Base-by-base conservation (phyloP, 2,113 vertebrate genomes). In the crab-eating macaque (Macaca fascicularis) region DNA sequence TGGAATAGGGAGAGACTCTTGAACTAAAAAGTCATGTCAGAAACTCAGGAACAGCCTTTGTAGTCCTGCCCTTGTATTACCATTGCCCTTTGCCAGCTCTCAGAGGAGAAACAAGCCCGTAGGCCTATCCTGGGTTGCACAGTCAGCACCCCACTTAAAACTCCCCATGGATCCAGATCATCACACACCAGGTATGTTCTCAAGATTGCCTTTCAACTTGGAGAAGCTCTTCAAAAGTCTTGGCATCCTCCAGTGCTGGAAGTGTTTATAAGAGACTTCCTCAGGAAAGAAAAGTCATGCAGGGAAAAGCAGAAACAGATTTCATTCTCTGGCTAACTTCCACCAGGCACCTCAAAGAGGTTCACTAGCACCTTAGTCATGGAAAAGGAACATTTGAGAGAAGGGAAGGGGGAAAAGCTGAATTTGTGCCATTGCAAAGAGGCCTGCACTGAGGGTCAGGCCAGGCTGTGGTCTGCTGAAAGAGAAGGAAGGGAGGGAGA, bases 251-350 rank as follows among this genome's bases (percentile, higher is more conserved):
- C 4, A 0, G 95, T 80, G 95, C 83, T 78, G 78, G 43, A 93
- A 43, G 95, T 89, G 91, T 86, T 97, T 93, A 83, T 32, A 55
- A 97, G 90, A 97, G 93, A 79, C 92, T 96, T 97, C 78, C 91
- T 92, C 4, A 45, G 94, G 43, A 87, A 85, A 91, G 74, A 96
- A 96, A 98, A 89, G 79, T 82, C 96, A 94, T 52, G 17, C 61
- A 12, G 79, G 95, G 86, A 97, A 97, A 97, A 97, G 84, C 57
- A 95, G 92, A 74, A 97, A 22, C 61, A 76, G 52, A 57, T 95
- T 67, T 64, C 38, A 72, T 57, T 78, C 93, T 61, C 59, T 80
- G 90, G 84, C 45, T 75, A n/a, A 83, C 78, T 96, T 97, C 69
- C 3, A 20, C 38, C 72, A 74, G 84, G 85, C 50, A 59, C 32